phyloP scores from a whole-genome alignment of 2,797 vertebrate species.

The Dermochelys coriacea region DNA sequence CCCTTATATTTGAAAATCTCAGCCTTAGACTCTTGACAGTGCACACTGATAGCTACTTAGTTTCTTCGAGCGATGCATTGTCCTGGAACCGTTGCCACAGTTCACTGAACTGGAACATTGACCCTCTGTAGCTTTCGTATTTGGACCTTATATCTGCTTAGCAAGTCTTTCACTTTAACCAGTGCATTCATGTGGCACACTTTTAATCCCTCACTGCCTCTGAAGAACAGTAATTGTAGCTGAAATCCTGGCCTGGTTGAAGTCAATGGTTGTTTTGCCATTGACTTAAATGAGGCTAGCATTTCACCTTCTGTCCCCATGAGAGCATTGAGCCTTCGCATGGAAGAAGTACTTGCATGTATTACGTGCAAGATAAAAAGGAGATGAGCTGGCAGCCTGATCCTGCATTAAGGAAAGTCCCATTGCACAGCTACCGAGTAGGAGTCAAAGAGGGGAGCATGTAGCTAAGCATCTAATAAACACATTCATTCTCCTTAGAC shows the following conservation, averaged over 20 bases:
- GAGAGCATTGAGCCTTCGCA: accelerated
- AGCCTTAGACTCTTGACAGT: neutral
- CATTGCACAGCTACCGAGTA: neutral
- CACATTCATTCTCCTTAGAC: neutral
- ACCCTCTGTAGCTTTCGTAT: conserved; percentile 49
- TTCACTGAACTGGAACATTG: conserved; percentile 70
- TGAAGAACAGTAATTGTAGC: neutral
- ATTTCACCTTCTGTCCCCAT: accelerated
- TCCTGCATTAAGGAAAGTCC: neutral
- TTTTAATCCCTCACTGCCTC: conserved; percentile 57
- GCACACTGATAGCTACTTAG: neutral
- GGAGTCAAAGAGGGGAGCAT: neutral
- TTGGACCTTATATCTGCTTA: conserved; percentile 72
- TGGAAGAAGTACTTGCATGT: accelerated
- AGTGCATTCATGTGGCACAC: conserved; percentile 53
- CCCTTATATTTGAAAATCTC: conserved; percentile 22
- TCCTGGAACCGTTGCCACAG: conserved; percentile 51
- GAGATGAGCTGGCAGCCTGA: accelerated
- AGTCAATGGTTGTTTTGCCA: accelerated
- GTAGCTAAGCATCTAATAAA: neutral
- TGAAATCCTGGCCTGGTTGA: neutral
- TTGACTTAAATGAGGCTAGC: accelerated
- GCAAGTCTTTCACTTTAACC: conserved; percentile 73
- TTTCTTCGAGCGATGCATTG: neutral
- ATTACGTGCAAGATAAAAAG: neutral